phyloP scores from a whole-genome alignment of 2,113 vertebrate genomes.

The Spea bombifrons region DNA sequence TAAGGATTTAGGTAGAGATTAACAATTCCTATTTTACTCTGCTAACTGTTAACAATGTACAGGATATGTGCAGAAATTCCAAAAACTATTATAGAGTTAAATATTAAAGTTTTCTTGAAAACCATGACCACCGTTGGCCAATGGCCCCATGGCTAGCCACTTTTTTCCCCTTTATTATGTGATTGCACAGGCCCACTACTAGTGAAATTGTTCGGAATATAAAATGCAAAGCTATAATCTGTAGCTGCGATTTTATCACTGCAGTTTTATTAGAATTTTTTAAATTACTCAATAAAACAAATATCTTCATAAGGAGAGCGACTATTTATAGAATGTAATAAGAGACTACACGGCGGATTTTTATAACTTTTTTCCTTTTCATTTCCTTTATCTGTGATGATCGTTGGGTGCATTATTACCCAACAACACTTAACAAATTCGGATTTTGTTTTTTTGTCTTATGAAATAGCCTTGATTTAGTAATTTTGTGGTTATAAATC shows the following conservation, averaged over 20 bases:
- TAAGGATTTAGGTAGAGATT: no score
- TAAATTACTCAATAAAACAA: constrained; percentile 47
- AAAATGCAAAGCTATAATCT: constrained; percentile 34
- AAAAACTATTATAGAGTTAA: no score
- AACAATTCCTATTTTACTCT: no score
- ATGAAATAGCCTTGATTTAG: constrained; percentile 20
- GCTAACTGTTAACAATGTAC: no score
- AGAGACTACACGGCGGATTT: constrained; percentile 45
- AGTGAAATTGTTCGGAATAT: constrained; percentile 10
- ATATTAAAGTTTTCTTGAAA: no score
- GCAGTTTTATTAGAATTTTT: constrained; percentile 40
- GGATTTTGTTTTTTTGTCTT: constrained; percentile 3
- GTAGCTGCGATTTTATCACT: constrained; percentile 28
- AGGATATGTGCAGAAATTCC: no score
- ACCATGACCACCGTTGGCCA: no score
- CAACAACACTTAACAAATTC: constrained; percentile 24
- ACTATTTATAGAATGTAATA: constrained; percentile 43
- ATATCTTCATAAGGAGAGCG: constrained; percentile 15
- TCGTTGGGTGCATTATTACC: constrained; percentile 29
- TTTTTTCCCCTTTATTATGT: no score
- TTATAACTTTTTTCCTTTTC: constrained; percentile 36
- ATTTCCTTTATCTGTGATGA: constrained; percentile 43
- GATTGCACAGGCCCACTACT: no score
- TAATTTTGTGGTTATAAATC: constrained; percentile 18
- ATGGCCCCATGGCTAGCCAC: no score